Base-by-base conservation (phyloP, 2,888 invertebrate genomes). In the Gymnoscelis rufifasciata region DNA sequence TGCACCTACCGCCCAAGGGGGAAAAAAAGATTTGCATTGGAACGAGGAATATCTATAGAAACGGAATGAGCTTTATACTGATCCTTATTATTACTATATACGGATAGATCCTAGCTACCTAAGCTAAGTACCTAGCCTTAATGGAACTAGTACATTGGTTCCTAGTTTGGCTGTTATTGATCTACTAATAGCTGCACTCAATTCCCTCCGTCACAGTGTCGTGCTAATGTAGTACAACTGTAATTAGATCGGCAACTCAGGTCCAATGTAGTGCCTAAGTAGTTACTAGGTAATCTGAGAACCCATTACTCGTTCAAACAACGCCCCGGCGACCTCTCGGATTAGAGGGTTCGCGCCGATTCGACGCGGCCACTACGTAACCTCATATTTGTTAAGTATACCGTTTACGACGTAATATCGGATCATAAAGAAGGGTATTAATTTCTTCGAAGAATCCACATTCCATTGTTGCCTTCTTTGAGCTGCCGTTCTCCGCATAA, bases 281-380 rank as follows among this genome's bases (percentile, higher is more conserved):
- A 19, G 3, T 19, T 19, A 19, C 57, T 56, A 49, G 44, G 62
- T 60, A 62, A 67, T 57, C 51, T 48, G 58, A 62, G 58, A 55
- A 45, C 39, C 57, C 56, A 62, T 64, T 66, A 64, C 60, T 47
- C 43, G 51, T 46, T 43, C 59, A 66, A 61, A 59, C 62, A 60
- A 43, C 47, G 62, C 60, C 56, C 62, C 54, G 49, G 23, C 51
- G 60, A 54, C 60, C 58, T 57, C 50, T 51, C 52, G 56, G 52
- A 55, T 57, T 59, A 54, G 47, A 43, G 54, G 56, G 57, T 59
- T 58, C 56, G 36, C 47, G 47, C 39, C 44, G 47, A 38, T 51
- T 19, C 19, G 19, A 53, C 58, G 48, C 56, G 55, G 11, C 10
- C 15, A 6, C 1, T 8, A 7, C 8, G 5, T 26, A 26, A 6